Evolutionary conservation across 2,797 vertebrate genomes (phyloP).

Genomic region (Pipistrellus pygmaeus): DNA sequence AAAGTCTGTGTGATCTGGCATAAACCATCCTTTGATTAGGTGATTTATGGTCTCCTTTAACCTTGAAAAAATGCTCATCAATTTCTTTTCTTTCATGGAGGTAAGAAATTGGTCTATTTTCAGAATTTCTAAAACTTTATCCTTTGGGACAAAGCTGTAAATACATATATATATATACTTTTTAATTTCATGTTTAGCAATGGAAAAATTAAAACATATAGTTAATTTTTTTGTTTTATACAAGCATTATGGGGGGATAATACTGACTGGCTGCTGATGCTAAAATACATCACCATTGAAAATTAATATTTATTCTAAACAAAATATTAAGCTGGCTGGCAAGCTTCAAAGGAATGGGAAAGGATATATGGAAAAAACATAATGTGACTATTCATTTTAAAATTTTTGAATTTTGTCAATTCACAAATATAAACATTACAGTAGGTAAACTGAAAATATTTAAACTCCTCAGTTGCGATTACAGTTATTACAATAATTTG

Average conservation of each 20-base stretch:
- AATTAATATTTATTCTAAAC: background rate
- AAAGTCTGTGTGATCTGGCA: background rate
- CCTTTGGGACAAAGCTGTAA: constrained; percentile 64
- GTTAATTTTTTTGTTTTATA: background rate
- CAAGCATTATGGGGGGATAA: too few relatives aligned
- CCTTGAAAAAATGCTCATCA: background rate
- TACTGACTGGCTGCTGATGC: too few relatives aligned
- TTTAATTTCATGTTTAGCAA: constrained; percentile 28
- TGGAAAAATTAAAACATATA: background rate
- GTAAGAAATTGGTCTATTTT: constrained; percentile 50
- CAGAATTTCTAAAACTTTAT: constrained; percentile 58
- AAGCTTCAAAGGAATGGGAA: background rate
- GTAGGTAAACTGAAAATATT: background rate
- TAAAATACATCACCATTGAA: background rate
- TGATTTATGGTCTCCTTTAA: background rate
- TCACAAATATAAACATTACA: constrained; percentile 30
- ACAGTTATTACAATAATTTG: background rate
- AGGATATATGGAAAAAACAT: background rate
- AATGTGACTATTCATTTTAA: background rate
- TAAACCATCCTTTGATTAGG: constrained; percentile 16
- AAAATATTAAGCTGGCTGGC: background rate
- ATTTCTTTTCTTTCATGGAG: background rate
- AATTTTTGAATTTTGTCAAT: background rate
- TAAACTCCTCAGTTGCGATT: background rate
- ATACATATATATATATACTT: background rate